A percentile compares a stretch with the other conserved stretches of the same genome.
These are phyloP conservation scores for Carcinoscorpius rotundicauda DNA, from an alignment of 1,140 invertebrate species.

Conservation along the genomic window DNA sequence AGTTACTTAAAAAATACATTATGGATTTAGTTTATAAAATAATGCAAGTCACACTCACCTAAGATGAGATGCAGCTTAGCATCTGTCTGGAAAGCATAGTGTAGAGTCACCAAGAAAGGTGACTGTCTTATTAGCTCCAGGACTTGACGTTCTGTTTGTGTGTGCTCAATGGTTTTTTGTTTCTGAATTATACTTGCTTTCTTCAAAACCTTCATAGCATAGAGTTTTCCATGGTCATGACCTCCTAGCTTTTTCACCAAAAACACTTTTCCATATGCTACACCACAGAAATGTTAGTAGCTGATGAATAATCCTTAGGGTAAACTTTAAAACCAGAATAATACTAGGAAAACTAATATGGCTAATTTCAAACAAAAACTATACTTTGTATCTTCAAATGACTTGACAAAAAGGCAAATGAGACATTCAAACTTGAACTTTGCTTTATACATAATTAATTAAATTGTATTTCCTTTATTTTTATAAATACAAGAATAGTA, in stretches of 20 bases:
- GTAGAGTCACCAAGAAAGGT: constrained; percentile 81
- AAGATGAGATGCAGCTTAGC: constrained; percentile 82
- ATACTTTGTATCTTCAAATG: neutral
- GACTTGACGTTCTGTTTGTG: constrained; percentile 76
- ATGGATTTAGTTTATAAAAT: too few species aligned
- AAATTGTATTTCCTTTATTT: too few species aligned
- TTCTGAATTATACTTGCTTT: constrained; percentile 81
- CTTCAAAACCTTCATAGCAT: constrained; percentile 90
- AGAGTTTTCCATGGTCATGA: constrained; percentile 63
- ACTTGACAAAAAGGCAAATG: neutral
- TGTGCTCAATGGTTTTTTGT: constrained; percentile 86
- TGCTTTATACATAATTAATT: too few species aligned
- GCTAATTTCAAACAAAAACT: neutral
- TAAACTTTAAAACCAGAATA: neutral
- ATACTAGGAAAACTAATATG: neutral
- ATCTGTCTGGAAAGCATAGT: constrained; percentile 89
- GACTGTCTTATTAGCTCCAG: constrained; percentile 74
- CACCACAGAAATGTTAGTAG: constrained; percentile 36
- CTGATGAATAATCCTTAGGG: neutral
- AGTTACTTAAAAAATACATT: too few species aligned
- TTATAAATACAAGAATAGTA: too few species aligned
- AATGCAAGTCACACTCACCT: constrained; percentile 44
- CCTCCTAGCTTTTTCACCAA: constrained; percentile 65
- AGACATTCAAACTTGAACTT: neutral
- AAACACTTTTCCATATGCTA: constrained; percentile 90